Percentiles rank a stretch among this genome's conserved stretches.
Evolutionary conservation across 2,888 invertebrate species (phyloP).

Genomic region (Lasioglossum oenotherae): DNA sequence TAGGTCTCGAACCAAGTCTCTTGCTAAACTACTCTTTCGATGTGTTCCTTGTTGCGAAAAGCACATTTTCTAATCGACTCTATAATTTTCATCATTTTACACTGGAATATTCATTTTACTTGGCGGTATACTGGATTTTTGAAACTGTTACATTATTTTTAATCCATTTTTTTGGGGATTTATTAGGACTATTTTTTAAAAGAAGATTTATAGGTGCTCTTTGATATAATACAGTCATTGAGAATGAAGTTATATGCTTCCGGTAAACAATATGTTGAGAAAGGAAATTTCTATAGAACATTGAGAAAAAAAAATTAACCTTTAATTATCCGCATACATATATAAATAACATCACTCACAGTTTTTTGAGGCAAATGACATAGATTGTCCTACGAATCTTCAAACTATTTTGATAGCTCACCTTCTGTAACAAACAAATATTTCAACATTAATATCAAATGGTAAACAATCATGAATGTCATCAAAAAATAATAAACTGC

Average conservation of each 20-base stretch:
- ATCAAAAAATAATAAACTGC: background rate
- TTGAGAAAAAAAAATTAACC: background rate
- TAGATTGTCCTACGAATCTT: background rate
- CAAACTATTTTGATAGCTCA: background rate
- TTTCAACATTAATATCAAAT: background rate
- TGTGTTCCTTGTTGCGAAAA: background rate
- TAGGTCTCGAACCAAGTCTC: background rate
- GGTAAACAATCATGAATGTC: background rate
- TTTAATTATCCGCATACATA: too few relatives aligned
- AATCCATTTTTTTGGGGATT: background rate
- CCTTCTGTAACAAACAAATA: conserved; percentile 1
- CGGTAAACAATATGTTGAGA: too few relatives aligned
- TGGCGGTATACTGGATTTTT: background rate
- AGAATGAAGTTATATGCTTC: background rate
- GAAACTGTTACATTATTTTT: background rate
- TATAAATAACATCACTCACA: too few relatives aligned
- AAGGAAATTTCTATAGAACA: too few relatives aligned
- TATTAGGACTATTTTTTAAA: background rate
- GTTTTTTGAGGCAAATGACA: too few relatives aligned
- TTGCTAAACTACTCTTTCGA: background rate
- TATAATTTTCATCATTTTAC: background rate
- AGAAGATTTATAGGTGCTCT: background rate
- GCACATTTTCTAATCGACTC: background rate
- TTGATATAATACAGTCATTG: background rate
- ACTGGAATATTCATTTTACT: background rate